A percentile compares a stretch with the other conserved stretches of the same genome.
phyloP scores from a whole-genome alignment of 1,140 invertebrate genomes.

The Neomicropteryx cornuta region DNA sequence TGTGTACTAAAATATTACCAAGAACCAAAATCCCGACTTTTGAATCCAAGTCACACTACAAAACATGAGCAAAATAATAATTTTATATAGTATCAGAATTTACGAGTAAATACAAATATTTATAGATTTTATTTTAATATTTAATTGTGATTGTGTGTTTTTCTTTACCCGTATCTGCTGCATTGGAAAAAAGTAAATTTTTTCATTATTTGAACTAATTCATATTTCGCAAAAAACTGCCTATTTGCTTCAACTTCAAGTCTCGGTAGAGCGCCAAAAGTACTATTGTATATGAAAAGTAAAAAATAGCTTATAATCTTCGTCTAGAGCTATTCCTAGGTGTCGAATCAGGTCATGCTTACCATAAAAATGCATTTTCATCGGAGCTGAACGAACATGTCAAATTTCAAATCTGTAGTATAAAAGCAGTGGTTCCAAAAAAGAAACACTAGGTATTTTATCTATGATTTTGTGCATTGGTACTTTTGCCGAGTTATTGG shows the following conservation, averaged over 20 bases:
- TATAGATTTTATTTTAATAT: background rate
- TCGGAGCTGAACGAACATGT: no score
- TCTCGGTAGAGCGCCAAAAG: conserved; percentile 3
- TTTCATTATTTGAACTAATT: background rate
- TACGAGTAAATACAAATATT: background rate
- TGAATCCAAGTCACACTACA: background rate
- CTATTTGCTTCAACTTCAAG: background rate
- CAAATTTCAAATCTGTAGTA: no score
- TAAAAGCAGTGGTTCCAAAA: no score
- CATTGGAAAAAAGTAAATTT: background rate
- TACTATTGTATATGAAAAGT: background rate
- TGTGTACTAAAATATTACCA: conserved; percentile 4
- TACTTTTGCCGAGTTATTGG: no score
- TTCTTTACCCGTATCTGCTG: background rate
- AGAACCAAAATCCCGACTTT: conserved; percentile 2
- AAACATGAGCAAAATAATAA: background rate
- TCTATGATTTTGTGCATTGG: no score
- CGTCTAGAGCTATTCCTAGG: no score
- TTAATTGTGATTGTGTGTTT: no score
- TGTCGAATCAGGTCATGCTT: no score
- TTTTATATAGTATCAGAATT: background rate
- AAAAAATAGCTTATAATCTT: no score
- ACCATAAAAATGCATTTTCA: no score
- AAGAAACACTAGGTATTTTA: no score
- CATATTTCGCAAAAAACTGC: background rate